These are phyloP conservation scores for Varecia variegata DNA, from an alignment of 2,797 vertebrate species.

Conservation along the genomic window DNA sequence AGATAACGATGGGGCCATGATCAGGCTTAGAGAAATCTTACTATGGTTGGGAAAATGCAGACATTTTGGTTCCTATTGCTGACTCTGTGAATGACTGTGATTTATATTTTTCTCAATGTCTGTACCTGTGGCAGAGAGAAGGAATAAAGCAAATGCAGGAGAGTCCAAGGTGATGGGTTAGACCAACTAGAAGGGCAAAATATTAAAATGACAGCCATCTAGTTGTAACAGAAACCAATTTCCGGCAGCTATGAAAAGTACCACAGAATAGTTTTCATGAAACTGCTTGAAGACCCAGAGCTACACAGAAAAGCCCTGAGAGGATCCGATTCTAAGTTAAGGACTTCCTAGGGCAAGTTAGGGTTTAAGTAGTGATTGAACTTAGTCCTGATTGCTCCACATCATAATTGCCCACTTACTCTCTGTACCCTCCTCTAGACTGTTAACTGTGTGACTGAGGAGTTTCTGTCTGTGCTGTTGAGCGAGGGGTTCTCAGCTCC, in stretches of 20 bases:
- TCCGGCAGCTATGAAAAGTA: background rate
- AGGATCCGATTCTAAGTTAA: background rate
- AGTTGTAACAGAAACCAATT: background rate
- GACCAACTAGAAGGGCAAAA: background rate
- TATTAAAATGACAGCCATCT: background rate
- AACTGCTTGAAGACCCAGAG: background rate
- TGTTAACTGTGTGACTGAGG: rapidly evolving
- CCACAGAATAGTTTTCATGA: background rate
- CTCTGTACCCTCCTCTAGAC: background rate
- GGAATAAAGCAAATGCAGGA: background rate
- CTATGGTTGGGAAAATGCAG: background rate
- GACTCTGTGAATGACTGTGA: background rate
- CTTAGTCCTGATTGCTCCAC: background rate
- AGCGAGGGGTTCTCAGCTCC: background rate
- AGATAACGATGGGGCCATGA: background rate
- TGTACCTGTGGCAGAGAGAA: background rate
- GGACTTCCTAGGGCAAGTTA: background rate
- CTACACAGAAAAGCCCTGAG: background rate
- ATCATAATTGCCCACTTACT: background rate
- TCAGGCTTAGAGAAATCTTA: background rate
- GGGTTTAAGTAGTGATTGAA: background rate
- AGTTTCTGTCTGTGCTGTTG: background rate
- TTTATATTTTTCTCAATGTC: background rate
- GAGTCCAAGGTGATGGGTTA: background rate
- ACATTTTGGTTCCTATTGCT: background rate